These are phyloP conservation scores for Alexandromys fortis DNA, from an alignment of 2,113 vertebrate genomes.

Conservation along the genomic window DNA sequence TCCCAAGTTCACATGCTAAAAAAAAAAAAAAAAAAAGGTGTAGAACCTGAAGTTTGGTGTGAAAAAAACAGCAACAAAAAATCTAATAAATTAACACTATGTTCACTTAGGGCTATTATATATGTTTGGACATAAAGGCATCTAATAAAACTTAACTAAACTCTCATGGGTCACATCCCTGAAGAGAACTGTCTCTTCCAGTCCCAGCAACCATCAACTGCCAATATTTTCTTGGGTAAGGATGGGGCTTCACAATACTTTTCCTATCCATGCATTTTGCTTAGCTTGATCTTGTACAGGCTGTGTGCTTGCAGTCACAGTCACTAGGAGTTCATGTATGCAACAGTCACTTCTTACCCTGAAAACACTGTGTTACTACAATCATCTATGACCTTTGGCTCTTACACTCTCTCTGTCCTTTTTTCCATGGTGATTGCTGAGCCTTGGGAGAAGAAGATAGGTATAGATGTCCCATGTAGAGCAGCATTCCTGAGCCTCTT, in stretches of 20 bases:
- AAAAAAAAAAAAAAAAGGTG: background rate
- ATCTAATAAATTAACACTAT: background rate
- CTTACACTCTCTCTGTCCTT: background rate
- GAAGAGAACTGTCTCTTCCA: background rate
- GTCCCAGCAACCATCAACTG: background rate
- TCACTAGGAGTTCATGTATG: background rate
- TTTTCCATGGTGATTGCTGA: background rate
- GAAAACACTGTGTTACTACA: background rate
- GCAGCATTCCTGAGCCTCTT: background rate
- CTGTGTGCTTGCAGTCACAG: background rate
- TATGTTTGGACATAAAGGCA: fast-evolving
- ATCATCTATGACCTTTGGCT: no score
- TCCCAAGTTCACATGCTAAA: background rate
- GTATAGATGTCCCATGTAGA: background rate
- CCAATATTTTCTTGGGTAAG: background rate
- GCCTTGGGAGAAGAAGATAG: background rate
- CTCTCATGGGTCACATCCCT: background rate
- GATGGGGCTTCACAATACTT: background rate
- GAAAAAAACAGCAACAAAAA: no score
- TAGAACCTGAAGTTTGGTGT: no score
- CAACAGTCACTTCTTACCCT: background rate
- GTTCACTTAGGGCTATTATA: background rate
- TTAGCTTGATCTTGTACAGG: background rate
- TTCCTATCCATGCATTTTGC: background rate
- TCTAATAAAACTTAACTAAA: background rate